Evolutionary conservation across 2,888 invertebrate genomes (phyloP).

Genomic region (Exephanes ischioxanthus): DNA sequence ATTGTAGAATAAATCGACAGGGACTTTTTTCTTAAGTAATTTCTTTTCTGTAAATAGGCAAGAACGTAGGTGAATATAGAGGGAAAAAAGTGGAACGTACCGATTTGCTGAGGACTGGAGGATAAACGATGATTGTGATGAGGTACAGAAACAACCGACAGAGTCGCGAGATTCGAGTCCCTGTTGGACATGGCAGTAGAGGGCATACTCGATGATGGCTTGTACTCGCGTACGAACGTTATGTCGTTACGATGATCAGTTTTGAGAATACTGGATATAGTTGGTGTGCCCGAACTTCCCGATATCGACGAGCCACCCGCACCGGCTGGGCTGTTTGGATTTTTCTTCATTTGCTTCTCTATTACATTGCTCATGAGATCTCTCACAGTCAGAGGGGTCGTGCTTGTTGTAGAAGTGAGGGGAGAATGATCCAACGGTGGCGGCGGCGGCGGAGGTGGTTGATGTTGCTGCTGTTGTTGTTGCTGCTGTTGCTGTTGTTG

Average conservation of each 20-base stretch:
- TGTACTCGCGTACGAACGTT: conserved; percentile 87
- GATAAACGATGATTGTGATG: conserved; percentile 82
- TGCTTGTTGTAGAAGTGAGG: conserved; percentile 82
- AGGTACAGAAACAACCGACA: conserved; percentile 88
- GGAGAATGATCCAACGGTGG: conserved; percentile 79
- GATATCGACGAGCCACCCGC: conserved; percentile 79
- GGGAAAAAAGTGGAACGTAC: conserved; percentile 68
- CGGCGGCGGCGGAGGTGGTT: conserved; percentile 71
- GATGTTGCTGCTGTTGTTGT: conserved; percentile 71
- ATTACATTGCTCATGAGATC: conserved; percentile 94
- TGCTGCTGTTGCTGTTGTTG: conserved; percentile 70
- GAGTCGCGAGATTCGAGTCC: conserved; percentile 87
- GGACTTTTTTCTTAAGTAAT: too few relatives aligned
- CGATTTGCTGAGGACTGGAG: conserved; percentile 83
- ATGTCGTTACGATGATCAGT: conserved; percentile 86
- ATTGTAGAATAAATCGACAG: too few relatives aligned
- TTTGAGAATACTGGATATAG: conserved; percentile 88
- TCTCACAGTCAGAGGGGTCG: conserved; percentile 90
- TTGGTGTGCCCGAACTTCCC: conserved; percentile 86
- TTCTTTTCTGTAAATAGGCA: neutral
- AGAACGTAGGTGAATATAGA: neutral
- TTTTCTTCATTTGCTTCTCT: conserved; percentile 91
- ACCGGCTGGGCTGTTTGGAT: conserved; percentile 86
- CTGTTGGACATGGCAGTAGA: conserved; percentile 79
- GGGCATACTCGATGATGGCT: conserved; percentile 78